Percentiles rank a stretch among this genome's conserved stretches.
These are phyloP conservation scores for Pristiophorus japonicus DNA, from an alignment of 2,113 vertebrate genomes.

Conservation along the genomic window DNA sequence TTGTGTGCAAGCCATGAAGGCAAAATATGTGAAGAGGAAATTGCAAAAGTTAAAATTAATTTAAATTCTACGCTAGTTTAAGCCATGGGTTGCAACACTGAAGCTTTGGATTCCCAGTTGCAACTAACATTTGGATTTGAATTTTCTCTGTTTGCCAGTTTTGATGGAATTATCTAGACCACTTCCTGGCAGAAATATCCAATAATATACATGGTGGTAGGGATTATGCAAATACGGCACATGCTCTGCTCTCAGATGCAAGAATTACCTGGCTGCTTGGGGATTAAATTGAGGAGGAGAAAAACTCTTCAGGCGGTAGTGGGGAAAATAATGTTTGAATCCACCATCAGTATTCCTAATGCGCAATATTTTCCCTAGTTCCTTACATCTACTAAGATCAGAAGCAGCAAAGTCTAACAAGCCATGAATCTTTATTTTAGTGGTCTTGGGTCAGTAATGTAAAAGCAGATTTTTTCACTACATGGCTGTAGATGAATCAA, in stretches of 20 bases:
- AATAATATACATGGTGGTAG: neutral
- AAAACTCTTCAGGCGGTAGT: neutral
- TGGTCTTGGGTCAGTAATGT: slow-evolving; percentile 15
- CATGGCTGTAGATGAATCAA: neutral
- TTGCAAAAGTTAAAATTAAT: neutral
- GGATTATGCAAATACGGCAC: neutral
- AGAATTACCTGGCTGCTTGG: neutral
- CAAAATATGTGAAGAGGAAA: neutral
- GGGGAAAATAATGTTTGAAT: neutral
- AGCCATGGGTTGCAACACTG: neutral
- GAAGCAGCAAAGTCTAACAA: neutral
- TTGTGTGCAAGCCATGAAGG: neutral
- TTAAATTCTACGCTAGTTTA: neutral
- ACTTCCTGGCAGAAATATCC: neutral
- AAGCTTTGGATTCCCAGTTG: neutral
- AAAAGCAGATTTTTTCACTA: neutral
- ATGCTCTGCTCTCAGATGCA: neutral
- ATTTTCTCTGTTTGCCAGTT: slow-evolving; percentile 10
- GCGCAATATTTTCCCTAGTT: neutral
- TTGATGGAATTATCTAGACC: neutral
- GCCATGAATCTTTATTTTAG: neutral
- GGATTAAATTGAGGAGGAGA: neutral
- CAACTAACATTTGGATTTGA: neutral
- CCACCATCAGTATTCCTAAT: neutral
- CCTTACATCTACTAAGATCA: neutral